Percentiles rank a stretch among this genome's conserved stretches.
phyloP scores from a whole-genome alignment of 2,797 vertebrate species.

The Lindbergichthys nudifrons region DNA sequence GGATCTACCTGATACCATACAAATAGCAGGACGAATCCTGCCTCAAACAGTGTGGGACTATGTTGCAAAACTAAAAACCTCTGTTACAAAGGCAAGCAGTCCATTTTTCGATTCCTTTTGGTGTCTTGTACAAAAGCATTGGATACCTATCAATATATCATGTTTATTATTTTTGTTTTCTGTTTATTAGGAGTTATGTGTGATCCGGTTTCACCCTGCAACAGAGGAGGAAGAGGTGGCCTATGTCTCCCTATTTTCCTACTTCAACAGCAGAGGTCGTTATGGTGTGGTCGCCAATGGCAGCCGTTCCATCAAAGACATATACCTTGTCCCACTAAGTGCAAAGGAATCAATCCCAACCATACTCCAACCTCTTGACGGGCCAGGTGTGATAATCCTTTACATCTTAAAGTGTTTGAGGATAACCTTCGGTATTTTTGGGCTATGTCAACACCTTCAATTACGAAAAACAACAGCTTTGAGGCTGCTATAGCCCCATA shows the following conservation, averaged over 20 bases:
- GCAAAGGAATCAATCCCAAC: conserved; percentile 93
- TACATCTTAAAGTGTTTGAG: not conserved
- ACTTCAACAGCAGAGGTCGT: conserved; percentile 97
- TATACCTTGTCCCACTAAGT: conserved; percentile 96
- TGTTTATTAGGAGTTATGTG: conserved; percentile 90
- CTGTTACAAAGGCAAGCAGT: conserved; percentile 91
- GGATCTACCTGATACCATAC: conserved; percentile 97
- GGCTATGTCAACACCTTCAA: not conserved
- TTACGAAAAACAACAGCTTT: not conserved
- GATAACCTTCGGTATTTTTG: conserved; percentile 11
- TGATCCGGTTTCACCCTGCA: conserved; percentile 96
- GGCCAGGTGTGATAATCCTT: conserved; percentile 89
- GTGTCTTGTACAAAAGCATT: not conserved
- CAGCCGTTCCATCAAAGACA: conserved; percentile 94
- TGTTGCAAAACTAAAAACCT: conserved; percentile 94
- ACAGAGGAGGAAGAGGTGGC: conserved; percentile 98
- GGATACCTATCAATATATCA: not conserved
- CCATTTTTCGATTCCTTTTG: not conserved
- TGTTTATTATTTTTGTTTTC: conserved; percentile 40
- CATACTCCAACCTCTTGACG: conserved; percentile 94
- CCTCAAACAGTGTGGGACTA: conserved; percentile 99
- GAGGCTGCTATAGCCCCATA: not conserved
- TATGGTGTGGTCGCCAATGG: conserved; percentile 97
- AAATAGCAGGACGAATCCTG: conserved; percentile 95
- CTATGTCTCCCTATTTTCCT: conserved; percentile 98